Evolutionary conservation across 1,140 invertebrate genomes (phyloP).

Genomic region (Caenorhabditis tropicalis): DNA sequence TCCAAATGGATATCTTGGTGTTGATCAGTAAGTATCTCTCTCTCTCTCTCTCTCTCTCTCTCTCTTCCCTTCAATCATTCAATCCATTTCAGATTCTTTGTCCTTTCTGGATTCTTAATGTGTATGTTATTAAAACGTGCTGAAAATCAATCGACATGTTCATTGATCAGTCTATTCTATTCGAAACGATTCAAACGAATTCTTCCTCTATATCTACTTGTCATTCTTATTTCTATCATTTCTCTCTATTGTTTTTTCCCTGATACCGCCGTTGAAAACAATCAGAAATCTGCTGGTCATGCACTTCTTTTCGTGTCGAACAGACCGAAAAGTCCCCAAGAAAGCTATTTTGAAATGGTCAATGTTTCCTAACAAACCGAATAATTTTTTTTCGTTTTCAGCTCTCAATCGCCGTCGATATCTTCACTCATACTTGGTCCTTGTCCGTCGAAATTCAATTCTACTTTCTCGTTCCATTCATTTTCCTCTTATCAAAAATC

Average conservation of each 20-base stretch:
- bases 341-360: not conserved
- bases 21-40: slow-evolving; percentile 51
- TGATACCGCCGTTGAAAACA: not conserved
- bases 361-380: not conserved
- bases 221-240: not conserved
- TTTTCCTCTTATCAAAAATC: not conserved
- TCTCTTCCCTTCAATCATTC: not conserved
- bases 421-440: slow-evolving; percentile 9
- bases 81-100: slow-evolving; percentile 32
- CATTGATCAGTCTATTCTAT: not conserved
- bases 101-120: slow-evolving; percentile 41
- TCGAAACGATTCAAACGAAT: not conserved
- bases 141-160: not conserved
- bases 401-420: not conserved
- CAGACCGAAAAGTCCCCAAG: not conserved
- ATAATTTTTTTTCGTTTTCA: not conserved
- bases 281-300: not conserved
- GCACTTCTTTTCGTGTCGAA: not conserved
- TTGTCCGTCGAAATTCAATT: not conserved
- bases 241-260: not conserved
- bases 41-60: too few relatives aligned
- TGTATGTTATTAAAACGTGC: not conserved
- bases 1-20: slow-evolving; percentile 46
- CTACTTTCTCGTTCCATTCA: not conserved
- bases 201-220: not conserved